Conservation (phyloP, 2,797 vertebrate genomes). For the Takifugu rubripes region DNA sequence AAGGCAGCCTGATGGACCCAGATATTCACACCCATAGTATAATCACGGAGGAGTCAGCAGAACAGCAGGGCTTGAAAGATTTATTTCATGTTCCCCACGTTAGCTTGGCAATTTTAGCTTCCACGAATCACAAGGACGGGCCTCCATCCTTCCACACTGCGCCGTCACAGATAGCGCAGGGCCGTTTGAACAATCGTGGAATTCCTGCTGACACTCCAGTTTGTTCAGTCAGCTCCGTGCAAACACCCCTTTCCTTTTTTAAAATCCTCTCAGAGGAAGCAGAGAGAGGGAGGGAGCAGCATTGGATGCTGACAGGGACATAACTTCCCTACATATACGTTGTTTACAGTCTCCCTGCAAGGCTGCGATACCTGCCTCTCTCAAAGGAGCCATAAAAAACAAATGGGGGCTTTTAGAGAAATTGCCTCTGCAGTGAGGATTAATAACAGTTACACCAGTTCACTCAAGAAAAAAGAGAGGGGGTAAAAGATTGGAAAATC, state of each 20-base stretch:
- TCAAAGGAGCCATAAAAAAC: slow-evolving; percentile 80
- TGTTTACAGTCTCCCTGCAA: slow-evolving; percentile 71
- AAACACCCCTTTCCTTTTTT: slow-evolving; percentile 64
- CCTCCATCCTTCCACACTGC: slow-evolving; percentile 12
- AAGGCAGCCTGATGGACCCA: slow-evolving; percentile 3
- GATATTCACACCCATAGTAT: not conserved
- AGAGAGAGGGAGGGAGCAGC: slow-evolving; percentile 44
- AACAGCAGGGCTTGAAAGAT: not conserved
- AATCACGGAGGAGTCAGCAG: not conserved
- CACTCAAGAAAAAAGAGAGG: slow-evolving; percentile 53
- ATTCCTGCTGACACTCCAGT: slow-evolving; percentile 70
- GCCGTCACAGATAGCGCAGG: slow-evolving; percentile 41
- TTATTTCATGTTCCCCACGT: slow-evolving; percentile 32
- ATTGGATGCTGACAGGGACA: slow-evolving; percentile 73
- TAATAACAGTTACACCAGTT: slow-evolving; percentile 76
- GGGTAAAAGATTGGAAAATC: slow-evolving; percentile 69
- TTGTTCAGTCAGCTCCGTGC: slow-evolving; percentile 66
- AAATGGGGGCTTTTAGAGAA: slow-evolving; percentile 82
- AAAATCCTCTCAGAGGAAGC: slow-evolving; percentile 62
- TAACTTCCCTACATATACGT: slow-evolving; percentile 70
- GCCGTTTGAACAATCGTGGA: slow-evolving; percentile 61
- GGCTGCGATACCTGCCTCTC: slow-evolving; percentile 58
- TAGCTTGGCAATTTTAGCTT: slow-evolving; percentile 25
- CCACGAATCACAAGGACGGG: slow-evolving; percentile 21
- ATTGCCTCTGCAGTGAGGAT: slow-evolving; percentile 79